Evolutionary conservation across 2,797 vertebrate genomes (phyloP).

Genomic region (Salmo trutta): DNA sequence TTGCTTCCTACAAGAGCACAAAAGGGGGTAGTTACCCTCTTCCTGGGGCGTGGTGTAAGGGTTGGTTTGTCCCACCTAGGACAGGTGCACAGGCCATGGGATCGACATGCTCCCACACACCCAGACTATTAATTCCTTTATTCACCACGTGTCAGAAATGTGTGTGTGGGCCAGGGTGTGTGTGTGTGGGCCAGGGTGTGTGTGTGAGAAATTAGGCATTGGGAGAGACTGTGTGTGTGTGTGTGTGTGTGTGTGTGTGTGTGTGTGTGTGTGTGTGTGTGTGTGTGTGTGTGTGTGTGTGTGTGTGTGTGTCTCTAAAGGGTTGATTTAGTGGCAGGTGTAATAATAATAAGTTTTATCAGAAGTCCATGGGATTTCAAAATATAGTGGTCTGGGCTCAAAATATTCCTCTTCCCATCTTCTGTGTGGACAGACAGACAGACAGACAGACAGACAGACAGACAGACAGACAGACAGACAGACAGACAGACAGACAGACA

Average conservation of each 20-base stretch:
- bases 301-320: conserved; percentile 51
- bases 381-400: conserved; percentile 60
- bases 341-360: conserved; percentile 58
- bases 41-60: too few species aligned
- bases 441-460: too few species aligned
- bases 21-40: too few species aligned
- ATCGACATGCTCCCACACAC: conserved; percentile 42
- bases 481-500: too few species aligned
- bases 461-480: neutral
- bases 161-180: conserved; percentile 7
- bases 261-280: too few species aligned
- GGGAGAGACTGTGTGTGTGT: conserved; percentile 6
- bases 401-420: conserved; percentile 60
- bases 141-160: conserved; percentile 36
- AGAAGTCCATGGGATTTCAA: conserved; percentile 67
- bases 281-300: too few species aligned
- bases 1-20: too few species aligned
- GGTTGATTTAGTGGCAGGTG: conserved; percentile 68
- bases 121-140: conserved; percentile 57
- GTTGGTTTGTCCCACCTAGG: neutral
- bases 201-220: conserved; percentile 45
- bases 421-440: conserved; percentile 46
- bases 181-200: too few species aligned
- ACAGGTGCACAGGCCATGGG: conserved; percentile 48
- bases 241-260: too few species aligned